Evolutionary conservation across 2,888 invertebrate species (phyloP).

Genomic region (Agrochola circellaris): DNA sequence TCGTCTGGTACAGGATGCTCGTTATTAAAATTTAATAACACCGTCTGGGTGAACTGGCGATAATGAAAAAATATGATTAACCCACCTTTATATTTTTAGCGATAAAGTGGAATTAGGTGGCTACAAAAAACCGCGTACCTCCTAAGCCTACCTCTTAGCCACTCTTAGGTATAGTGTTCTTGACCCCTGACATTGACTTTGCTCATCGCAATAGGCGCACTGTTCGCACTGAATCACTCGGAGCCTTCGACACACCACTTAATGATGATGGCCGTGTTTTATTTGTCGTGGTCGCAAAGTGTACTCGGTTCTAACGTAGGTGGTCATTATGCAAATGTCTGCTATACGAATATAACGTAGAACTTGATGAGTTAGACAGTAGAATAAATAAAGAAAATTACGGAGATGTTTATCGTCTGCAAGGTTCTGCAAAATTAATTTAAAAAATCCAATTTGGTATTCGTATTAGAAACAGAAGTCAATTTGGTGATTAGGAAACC

Average conservation of each 20-base stretch:
- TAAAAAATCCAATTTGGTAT: not conserved
- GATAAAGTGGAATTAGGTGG: constrained; percentile 57
- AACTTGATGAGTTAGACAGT: constrained; percentile 31
- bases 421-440: constrained; percentile 18
- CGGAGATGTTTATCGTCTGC: not conserved
- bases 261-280: constrained; percentile 63
- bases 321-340: constrained; percentile 57
- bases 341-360: constrained; percentile 23
- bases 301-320: constrained; percentile 45
- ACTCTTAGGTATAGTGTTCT: constrained; percentile 42
- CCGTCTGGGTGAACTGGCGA: constrained; percentile 64
- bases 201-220: constrained; percentile 24
- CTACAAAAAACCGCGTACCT: no score
- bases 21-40: constrained; percentile 80
- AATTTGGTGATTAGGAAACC: constrained; percentile 31
- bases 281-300: constrained; percentile 48
- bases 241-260: constrained; percentile 47
- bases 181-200: constrained; percentile 64
- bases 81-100: constrained; percentile 53
- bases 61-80: constrained; percentile 65
- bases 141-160: constrained; percentile 30
- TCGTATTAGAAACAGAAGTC: constrained; percentile 12
- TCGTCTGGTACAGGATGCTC: constrained; percentile 73
- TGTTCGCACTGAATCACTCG: constrained; percentile 42
- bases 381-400: constrained; percentile 45